Evolutionary conservation across 2,113 vertebrate genomes (phyloP).

Genomic region (Fulica atra): DNA sequence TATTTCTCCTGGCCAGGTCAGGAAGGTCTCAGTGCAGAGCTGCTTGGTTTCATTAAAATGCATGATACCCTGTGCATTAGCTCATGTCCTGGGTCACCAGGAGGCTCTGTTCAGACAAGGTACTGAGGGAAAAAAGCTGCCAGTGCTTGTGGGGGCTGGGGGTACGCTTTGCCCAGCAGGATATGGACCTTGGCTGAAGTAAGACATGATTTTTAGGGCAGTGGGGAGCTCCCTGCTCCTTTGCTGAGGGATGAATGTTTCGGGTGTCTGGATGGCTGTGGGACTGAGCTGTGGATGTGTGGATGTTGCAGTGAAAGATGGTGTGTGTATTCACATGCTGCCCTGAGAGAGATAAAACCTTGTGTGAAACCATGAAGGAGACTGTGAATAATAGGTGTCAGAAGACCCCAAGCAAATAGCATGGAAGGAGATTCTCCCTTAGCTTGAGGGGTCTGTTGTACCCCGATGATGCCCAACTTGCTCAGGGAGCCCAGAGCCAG

Average conservation of each 20-base stretch:
- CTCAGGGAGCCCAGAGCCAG: not conserved
- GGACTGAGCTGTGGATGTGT: not conserved
- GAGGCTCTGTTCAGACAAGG: not conserved
- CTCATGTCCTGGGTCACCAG: constrained; percentile 2
- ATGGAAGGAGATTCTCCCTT: rapidly evolving
- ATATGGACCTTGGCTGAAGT: not conserved
- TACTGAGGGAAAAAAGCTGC: not conserved
- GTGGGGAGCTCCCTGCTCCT: not conserved
- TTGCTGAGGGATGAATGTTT: not conserved
- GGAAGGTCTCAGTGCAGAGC: constrained; percentile 7
- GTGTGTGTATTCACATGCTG: not conserved
- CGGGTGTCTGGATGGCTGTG: not conserved
- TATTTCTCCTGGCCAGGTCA: constrained; percentile 46
- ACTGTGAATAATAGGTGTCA: rapidly evolving
- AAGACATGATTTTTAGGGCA: not conserved
- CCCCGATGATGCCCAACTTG: not conserved
- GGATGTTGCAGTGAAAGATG: not conserved
- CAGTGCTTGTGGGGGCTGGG: not conserved
- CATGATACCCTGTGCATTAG: not conserved
- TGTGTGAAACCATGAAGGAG: not conserved
- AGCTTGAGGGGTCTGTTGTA: not conserved
- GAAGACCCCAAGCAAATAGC: not conserved
- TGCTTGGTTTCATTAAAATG: constrained; percentile 66
- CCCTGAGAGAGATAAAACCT: not conserved
- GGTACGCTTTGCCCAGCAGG: not conserved